phyloP scores from a whole-genome alignment of 2,888 invertebrate genomes.

The Hybos culiciformis region DNA sequence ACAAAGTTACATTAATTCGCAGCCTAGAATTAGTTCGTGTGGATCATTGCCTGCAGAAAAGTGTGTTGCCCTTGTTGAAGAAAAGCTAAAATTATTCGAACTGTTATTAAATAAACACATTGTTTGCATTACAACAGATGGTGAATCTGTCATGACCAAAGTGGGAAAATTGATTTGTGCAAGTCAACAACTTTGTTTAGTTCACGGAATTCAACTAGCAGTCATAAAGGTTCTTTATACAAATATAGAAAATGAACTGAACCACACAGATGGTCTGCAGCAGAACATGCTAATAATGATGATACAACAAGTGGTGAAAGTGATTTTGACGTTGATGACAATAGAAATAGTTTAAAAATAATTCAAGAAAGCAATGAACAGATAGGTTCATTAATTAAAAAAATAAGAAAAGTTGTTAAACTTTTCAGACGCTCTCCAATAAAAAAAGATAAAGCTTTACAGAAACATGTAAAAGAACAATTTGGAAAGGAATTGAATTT shows the following conservation, averaged over 20 bases:
- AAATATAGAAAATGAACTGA: too few relatives aligned
- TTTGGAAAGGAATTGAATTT: slow-evolving; percentile 9
- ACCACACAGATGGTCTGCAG: too few relatives aligned
- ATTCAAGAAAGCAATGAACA: too few relatives aligned
- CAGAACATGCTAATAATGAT: too few relatives aligned
- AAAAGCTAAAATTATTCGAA: neutral
- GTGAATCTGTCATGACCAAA: neutral
- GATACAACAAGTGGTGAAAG: too few relatives aligned
- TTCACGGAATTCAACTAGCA: neutral
- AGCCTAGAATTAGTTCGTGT: neutral
- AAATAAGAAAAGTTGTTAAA: slow-evolving; percentile 2
- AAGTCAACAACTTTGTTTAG: neutral
- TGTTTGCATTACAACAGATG: neutral
- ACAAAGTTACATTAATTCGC: too few relatives aligned
- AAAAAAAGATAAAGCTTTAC: slow-evolving; percentile 9
- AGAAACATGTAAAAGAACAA: slow-evolving; percentile 9
- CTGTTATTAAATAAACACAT: neutral
- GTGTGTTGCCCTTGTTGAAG: neutral
- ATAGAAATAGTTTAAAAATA: too few relatives aligned
- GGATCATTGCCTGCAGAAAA: slow-evolving; percentile 2
- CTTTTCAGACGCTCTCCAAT: neutral
- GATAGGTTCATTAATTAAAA: neutral
- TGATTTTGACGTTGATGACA: neutral
- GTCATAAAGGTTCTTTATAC: neutral
- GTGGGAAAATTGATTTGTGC: too few relatives aligned